Percentiles rank a stretch among this genome's conserved stretches.
phyloP scores from a whole-genome alignment of 2,113 vertebrate genomes.

The Eupsittula cactorum region DNA sequence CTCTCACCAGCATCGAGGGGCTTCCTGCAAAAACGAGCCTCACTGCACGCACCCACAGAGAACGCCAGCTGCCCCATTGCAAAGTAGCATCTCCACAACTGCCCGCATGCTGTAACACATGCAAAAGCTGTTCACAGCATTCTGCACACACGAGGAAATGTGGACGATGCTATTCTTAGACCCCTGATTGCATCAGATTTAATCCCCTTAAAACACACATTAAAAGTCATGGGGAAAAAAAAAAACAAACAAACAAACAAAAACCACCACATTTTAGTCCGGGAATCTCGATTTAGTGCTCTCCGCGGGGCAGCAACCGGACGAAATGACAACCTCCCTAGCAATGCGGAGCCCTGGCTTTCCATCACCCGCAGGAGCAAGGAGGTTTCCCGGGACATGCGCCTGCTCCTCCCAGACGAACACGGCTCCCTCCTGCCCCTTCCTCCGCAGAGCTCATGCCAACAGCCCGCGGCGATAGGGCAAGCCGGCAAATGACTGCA shows the following conservation, averaged over 20 bases:
- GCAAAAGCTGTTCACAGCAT: background rate
- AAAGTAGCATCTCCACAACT: accelerated
- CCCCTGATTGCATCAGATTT: background rate
- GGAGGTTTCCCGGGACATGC: background rate
- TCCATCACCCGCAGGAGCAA: background rate
- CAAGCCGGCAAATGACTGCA: background rate
- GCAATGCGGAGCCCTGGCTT: background rate
- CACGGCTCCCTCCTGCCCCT: background rate
- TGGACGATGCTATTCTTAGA: background rate
- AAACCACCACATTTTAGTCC: background rate
- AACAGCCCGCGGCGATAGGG: background rate
- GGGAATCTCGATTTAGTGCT: background rate
- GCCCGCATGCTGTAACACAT: accelerated
- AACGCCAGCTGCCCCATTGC: background rate
- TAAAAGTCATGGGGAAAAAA: background rate
- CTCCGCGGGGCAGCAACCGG: background rate
- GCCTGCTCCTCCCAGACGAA: background rate
- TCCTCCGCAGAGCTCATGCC: background rate
- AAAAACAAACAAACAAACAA: background rate
- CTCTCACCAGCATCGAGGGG: background rate
- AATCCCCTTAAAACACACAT: background rate
- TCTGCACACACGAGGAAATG: accelerated
- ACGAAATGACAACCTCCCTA: background rate
- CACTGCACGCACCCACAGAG: accelerated
- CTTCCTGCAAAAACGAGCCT: too few species aligned